Evolutionary conservation across 2,797 vertebrate genomes (phyloP).

Genomic region (Uromys caudimaculatus): DNA sequence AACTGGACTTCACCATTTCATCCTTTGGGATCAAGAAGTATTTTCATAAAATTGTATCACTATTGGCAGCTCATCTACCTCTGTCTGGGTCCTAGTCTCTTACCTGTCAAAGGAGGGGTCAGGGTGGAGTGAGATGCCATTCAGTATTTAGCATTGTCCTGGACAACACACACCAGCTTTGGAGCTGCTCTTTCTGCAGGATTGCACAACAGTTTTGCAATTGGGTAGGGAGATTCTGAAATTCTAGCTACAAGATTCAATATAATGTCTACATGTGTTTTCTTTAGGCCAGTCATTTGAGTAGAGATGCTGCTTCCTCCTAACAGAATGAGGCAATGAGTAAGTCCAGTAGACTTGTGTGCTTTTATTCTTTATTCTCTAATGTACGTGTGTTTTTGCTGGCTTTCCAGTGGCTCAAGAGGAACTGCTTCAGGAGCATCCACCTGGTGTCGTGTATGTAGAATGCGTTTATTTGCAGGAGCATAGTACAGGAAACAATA

Average conservation of each 20-base stretch:
- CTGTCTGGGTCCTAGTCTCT: background rate
- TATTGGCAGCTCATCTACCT: background rate
- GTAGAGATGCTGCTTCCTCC: background rate
- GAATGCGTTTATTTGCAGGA: slow-evolving; percentile 11
- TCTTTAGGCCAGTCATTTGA: slow-evolving; percentile 21
- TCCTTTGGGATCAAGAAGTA: background rate
- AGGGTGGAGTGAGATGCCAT: background rate
- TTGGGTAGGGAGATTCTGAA: background rate
- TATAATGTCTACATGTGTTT: background rate
- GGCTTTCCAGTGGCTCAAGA: background rate
- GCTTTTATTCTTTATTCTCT: slow-evolving; percentile 39
- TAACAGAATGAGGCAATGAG: background rate
- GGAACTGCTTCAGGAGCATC: background rate
- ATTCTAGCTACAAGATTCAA: background rate
- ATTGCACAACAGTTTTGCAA: background rate
- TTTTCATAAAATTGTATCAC: background rate
- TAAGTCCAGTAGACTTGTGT: background rate
- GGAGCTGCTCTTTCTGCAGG: background rate
- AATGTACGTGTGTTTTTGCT: background rate
- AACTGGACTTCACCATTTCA: background rate
- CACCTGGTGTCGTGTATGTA: background rate
- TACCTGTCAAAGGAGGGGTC: background rate
- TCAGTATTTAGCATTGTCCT: background rate
- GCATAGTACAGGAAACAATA: background rate
- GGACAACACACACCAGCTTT: background rate